Evolutionary conservation across 2,888 invertebrate genomes (phyloP), one percentile per base, ranked within the genome.

Genomic region (Caradrina kadenii): DNA sequence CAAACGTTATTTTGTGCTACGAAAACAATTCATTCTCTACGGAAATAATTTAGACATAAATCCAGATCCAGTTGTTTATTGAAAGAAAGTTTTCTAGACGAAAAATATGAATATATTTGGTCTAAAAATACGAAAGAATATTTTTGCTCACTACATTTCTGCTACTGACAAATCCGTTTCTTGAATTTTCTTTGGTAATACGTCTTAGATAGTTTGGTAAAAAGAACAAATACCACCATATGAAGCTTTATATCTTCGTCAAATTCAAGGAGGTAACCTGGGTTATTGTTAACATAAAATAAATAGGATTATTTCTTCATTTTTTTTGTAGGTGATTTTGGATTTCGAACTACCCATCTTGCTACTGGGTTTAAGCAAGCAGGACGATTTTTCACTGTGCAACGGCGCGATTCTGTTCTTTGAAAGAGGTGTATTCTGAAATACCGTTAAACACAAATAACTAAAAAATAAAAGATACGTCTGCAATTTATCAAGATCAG

Each of bases 11-110:
- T 45, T 45, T 42, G 11, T 42, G 4, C 22, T 19, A 45, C 15
- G 21, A 65, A 42, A 22, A n/a, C 11, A n/a, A 15, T n/a, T 31
- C 26, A 42, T 31, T 52, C 48, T 69, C 63, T 35, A 21, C 1
- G 11, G 10, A 42, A 58, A 64, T 52, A 59, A 49, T 61, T 61
- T 53, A 1, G 31, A 10, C 31, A 62, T 63, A 35, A 63, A 66
- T 60, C 62, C 59, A 19, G 10, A 67, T 49, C 48, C 13, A 60
- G 42, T 77, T 77, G 52, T 66, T 72, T 62, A 54, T 61, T 17
- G 39, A 50, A 21, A 61, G 1, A 72, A 13, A n/a, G 31, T 19
- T 54, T 56, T 49, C 11, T 26, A 17, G 21, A 17, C 35, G 22
- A 50, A 62, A 60, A 59, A 62, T 62, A 62, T 63, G 45, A 54